Base-by-base conservation (phyloP, 2,888 invertebrate genomes). In the Temnothorax unifasciatus region DNA sequence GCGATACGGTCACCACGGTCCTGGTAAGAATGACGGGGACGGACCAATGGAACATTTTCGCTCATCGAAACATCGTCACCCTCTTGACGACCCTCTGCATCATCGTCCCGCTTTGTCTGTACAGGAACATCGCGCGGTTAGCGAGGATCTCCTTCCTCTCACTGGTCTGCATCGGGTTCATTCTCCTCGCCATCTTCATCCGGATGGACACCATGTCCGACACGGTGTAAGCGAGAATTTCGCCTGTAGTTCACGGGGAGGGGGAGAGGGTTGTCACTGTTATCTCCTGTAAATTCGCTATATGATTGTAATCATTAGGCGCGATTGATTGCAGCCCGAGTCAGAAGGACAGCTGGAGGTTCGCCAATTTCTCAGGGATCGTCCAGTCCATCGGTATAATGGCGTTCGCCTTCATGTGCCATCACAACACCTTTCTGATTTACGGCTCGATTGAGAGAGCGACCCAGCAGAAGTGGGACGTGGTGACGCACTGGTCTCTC, bases 331-430 rank as follows among this genome's bases (percentile, higher is more conserved):
- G n/a, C 82, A 97, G 97, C 82, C 96, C 97, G 74, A 95, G 95
- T 69, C 96, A 96, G 86, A 94, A 95, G 34, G 96, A 97, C 89
- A 96, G 97, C 0, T 97, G 97, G 97, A 95, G 95, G 89, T 97
- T 97, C 95, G 97, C 97, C 54, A 97, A 97, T 94, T 95, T 96
- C 86, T 97, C 97, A 90, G 96, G 97, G 63, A 96, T 97, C 86
- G 94, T 96, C 47, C 97, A 97, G 87, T 97, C 98, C 41, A 97
- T 97, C 61, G 98, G 97, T 88, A 97, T 98, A 88, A 98, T 98
- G 97, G 97, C 97, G 18, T 98, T 98, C 95, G 97, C 98, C n/a
- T 98, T 98, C 94, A 98, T 98, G 98, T 98, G 98, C 93, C 98
- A 98, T 92, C 98, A 98, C 95, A 98, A 98, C 94, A 97, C 97